Conservation (phyloP, 2,888 invertebrate species). For the Schizaphis graminum region DNA sequence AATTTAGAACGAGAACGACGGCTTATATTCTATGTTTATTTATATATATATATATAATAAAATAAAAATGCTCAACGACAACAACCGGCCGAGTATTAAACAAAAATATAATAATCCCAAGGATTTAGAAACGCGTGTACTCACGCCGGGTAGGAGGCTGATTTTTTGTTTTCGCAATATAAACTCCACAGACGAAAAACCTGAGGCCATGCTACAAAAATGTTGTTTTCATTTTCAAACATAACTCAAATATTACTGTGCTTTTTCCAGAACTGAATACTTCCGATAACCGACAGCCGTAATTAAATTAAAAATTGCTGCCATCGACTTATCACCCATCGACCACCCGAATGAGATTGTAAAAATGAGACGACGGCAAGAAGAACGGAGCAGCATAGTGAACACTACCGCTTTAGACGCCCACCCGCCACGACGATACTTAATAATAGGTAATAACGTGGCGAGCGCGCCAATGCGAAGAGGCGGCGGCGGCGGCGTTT, state of each 20-base stretch:
- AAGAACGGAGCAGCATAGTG: neutral
- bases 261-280: neutral
- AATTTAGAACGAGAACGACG: conserved; percentile 64
- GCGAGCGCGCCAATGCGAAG: neutral
- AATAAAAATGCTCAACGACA: conserved; percentile 17
- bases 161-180: neutral
- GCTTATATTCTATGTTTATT: neutral
- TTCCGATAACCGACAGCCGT: neutral
- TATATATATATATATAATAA: neutral
- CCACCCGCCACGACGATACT: neutral
- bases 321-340: neutral
- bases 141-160: neutral
- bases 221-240: neutral
- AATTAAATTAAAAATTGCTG: neutral
- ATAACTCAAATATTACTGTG: neutral
- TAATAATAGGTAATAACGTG: neutral
- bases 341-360: neutral
- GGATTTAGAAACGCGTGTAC: conserved; percentile 26
- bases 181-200: neutral
- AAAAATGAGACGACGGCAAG: neutral
- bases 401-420: neutral
- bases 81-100: conserved; percentile 21
- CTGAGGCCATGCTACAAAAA: neutral
- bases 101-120: conserved; percentile 11
- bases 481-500: neutral